Conservation (phyloP, 35 echinoderm and acorn worm species). For the Anneissia japonica region DNA sequence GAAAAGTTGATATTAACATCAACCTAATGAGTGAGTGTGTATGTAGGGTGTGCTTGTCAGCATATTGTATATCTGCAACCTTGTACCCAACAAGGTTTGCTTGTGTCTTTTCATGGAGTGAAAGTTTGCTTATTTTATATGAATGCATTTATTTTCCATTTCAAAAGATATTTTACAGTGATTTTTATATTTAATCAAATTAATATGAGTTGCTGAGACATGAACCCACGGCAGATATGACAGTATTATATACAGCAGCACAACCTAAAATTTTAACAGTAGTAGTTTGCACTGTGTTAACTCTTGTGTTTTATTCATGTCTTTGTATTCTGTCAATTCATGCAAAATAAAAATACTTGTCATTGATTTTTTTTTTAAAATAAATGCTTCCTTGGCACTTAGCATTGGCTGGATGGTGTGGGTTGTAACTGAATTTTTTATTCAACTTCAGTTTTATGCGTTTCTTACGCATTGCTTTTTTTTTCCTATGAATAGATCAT, state of each 20-base stretch:
- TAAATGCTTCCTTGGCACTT: background rate
- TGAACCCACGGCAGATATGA: background rate
- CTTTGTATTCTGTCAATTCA: background rate
- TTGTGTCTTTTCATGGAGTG: background rate
- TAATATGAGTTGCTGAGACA: background rate
- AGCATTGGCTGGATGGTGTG: background rate
- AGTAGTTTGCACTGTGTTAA: background rate
- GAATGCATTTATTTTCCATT: background rate
- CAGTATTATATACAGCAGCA: background rate
- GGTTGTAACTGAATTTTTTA: background rate
- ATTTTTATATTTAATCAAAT: background rate
- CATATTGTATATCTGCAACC: background rate
- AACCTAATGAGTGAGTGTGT: background rate
- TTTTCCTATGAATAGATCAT: background rate
- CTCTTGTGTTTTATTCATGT: background rate
- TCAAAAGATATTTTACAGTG: background rate
- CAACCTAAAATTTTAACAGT: background rate
- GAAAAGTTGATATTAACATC: background rate
- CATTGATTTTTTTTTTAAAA: background rate
- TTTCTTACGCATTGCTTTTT: background rate
- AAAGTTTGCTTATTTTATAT: background rate
- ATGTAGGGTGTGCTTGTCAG: background rate
- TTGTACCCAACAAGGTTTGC: background rate
- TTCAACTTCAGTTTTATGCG: background rate
- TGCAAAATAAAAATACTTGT: background rate